Evolutionary conservation across 2,888 invertebrate species (phyloP).

Genomic region (Drosophila paracracens): DNA sequence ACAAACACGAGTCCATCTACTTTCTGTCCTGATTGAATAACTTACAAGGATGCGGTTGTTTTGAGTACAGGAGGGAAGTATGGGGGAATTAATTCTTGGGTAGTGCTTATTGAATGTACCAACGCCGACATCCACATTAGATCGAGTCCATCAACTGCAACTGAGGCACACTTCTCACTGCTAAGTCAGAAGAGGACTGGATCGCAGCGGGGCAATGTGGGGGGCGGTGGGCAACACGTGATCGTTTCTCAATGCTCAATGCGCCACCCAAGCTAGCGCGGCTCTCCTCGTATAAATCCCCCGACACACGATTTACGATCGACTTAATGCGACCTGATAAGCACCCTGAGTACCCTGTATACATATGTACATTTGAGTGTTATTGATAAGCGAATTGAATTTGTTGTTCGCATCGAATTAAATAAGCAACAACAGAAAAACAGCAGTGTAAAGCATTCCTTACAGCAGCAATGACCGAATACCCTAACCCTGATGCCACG

Average conservation of each 20-base stretch:
- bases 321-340: constrained; percentile 49
- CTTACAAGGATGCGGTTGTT: background rate
- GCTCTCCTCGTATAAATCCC: background rate
- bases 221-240: constrained; percentile 44
- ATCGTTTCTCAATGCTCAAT: constrained; percentile 11
- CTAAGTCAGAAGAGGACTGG: constrained; percentile 3
- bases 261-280: background rate
- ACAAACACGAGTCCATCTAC: constrained; percentile 18
- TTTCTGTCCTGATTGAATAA: constrained; percentile 3
- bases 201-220: background rate
- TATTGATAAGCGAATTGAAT: constrained; percentile 44
- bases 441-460: constrained; percentile 21
- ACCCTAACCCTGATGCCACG: constrained; percentile 9
- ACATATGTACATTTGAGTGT: constrained; percentile 1
- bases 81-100: background rate
- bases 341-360: constrained; percentile 3
- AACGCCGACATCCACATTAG: constrained; percentile 25
- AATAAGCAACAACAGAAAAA: constrained; percentile 27
- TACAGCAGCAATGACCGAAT: constrained; percentile 33
- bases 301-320: constrained; percentile 42
- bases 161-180: background rate
- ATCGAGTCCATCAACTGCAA: constrained; percentile 26
- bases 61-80: background rate
- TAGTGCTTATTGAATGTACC: constrained; percentile 28
- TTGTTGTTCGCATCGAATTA: constrained; percentile 30